phyloP scores from a whole-genome alignment of 2,113 vertebrate species.

The Archilochus colubris region DNA sequence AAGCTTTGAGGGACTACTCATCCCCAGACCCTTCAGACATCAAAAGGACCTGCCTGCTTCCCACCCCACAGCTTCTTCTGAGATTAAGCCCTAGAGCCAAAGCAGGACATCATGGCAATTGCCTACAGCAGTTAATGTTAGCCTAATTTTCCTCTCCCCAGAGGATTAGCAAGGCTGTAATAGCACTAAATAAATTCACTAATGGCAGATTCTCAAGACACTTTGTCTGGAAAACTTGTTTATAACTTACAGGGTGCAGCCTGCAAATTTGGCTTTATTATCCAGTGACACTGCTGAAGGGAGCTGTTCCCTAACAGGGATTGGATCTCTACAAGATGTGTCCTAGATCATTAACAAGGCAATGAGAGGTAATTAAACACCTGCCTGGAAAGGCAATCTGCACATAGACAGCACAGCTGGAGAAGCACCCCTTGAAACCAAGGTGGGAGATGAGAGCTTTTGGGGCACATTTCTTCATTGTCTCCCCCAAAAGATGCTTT shows the following conservation, averaged over 20 bases:
- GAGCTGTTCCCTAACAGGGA: neutral
- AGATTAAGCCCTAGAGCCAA: slow-evolving; percentile 11
- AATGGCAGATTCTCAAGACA: slow-evolving; percentile 36
- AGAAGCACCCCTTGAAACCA: neutral
- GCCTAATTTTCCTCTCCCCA: slow-evolving; percentile 39
- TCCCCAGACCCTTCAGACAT: slow-evolving; percentile 41
- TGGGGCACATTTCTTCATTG: neutral
- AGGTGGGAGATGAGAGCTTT: neutral
- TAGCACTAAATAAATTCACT: slow-evolving; percentile 12
- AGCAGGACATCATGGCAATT: neutral
- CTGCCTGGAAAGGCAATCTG: neutral
- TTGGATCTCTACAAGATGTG: neutral
- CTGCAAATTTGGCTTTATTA: slow-evolving; percentile 4
- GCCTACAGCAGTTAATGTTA: neutral
- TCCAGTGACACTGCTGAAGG: neutral
- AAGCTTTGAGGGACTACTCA: neutral
- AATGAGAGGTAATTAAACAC: neutral
- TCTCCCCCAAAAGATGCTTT: neutral
- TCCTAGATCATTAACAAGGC: neutral
- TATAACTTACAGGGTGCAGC: neutral
- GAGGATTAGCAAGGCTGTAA: slow-evolving; percentile 45
- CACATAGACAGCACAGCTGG: neutral
- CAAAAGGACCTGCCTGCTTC: slow-evolving; percentile 27
- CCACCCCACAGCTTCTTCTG: neutral
- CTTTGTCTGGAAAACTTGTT: slow-evolving; percentile 48